Conservation (phyloP, 2,797 vertebrate genomes). For the Gymnoscopelus braueri region DNA sequence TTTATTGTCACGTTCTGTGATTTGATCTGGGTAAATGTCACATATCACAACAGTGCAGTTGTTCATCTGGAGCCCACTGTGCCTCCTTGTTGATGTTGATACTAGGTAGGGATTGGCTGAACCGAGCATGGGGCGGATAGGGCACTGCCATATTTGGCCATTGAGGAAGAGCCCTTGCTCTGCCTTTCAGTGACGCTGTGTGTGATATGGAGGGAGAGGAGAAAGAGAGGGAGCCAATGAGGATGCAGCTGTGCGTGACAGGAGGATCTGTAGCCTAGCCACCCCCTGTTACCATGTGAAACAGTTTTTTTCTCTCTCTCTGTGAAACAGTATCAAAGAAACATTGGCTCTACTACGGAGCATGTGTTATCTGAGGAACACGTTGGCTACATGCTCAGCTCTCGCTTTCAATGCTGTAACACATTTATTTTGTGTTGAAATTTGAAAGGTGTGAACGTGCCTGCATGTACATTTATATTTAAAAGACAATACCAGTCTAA, state of each 20-base stretch:
- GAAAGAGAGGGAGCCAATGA: conserved; percentile 77
- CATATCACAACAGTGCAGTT: conserved; percentile 60
- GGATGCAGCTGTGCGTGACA: conserved; percentile 61
- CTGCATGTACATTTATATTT: background rate
- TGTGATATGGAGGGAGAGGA: conserved; percentile 67
- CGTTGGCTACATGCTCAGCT: no score
- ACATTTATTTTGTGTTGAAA: conserved; percentile 5
- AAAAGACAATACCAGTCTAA: no score
- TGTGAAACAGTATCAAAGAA: conserved; percentile 46
- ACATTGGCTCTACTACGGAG: conserved; percentile 34
- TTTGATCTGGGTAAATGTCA: conserved; percentile 33
- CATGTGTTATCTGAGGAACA: conserved; percentile 16
- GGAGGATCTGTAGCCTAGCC: conserved; percentile 65
- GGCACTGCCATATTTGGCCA: conserved; percentile 78
- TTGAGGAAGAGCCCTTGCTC: conserved; percentile 69
- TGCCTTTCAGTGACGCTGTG: conserved; percentile 67
- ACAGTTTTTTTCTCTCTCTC: conserved; percentile 39
- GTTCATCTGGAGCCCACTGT: conserved; percentile 71
- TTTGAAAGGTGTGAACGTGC: conserved; percentile 1
- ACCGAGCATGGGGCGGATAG: conserved; percentile 72
- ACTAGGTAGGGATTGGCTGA: conserved; percentile 75
- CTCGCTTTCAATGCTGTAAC: no score
- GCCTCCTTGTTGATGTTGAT: conserved; percentile 82
- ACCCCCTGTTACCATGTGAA: conserved; percentile 85
- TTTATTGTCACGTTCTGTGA: background rate